Evolutionary conservation across 2,888 invertebrate genomes (phyloP).

Genomic region (Tribolium freemani): DNA sequence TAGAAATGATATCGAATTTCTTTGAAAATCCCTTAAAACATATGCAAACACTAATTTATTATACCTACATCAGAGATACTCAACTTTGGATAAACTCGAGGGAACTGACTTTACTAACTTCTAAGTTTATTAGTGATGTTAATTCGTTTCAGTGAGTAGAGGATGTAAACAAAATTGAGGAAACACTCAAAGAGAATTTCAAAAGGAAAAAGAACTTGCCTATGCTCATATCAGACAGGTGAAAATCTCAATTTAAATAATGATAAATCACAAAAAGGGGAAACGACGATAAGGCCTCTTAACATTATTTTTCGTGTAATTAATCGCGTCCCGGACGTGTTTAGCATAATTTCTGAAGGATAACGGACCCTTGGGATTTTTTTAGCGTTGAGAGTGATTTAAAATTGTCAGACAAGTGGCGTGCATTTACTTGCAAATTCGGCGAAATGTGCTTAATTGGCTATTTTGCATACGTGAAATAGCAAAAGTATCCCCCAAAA

Average conservation of each 20-base stretch:
- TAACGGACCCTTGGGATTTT: background rate
- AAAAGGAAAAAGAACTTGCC: background rate
- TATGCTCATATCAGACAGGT: background rate
- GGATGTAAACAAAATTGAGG: slow-evolving; percentile 8
- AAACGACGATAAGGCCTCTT: background rate
- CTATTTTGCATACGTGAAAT: slow-evolving; percentile 29
- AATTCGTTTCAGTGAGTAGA: slow-evolving; percentile 7
- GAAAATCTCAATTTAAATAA: background rate
- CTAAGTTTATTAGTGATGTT: slow-evolving; percentile 22
- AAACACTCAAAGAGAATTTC: background rate
- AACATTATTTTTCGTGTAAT: background rate
- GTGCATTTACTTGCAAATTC: slow-evolving; percentile 37
- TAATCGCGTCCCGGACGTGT: background rate
- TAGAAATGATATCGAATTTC: slow-evolving; percentile 14
- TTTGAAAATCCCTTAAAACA: background rate
- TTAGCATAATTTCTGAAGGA: background rate
- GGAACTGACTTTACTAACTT: slow-evolving; percentile 23
- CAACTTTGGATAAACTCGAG: slow-evolving; percentile 16
- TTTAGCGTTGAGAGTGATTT: background rate
- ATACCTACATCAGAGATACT: slow-evolving; percentile 19
- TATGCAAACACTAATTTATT: slow-evolving; percentile 25
- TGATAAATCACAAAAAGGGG: background rate
- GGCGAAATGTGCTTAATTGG: slow-evolving; percentile 28
- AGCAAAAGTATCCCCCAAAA: slow-evolving; percentile 24
- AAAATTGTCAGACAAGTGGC: background rate